phyloP scores from a whole-genome alignment of 2,113 vertebrate genomes.

The Setophaga kirtlandii region DNA sequence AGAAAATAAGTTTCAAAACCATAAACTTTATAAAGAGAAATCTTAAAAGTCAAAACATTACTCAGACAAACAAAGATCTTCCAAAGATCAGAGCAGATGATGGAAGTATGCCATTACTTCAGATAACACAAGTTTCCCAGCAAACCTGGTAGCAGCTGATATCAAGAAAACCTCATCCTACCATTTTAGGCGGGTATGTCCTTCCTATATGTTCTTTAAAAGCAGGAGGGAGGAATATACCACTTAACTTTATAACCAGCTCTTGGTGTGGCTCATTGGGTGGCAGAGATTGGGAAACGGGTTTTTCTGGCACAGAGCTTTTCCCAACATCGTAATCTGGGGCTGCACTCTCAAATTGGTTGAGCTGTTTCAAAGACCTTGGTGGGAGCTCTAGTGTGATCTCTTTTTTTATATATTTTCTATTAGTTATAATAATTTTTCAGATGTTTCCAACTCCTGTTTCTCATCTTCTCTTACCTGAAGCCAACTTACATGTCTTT shows the following conservation, averaged over 20 bases:
- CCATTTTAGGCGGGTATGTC: not conserved
- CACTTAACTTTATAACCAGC: not conserved
- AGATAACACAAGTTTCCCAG: not conserved
- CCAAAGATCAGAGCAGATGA: not conserved
- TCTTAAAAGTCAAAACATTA: not conserved
- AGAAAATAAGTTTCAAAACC: not conserved
- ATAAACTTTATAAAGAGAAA: not conserved
- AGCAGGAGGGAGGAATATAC: not conserved
- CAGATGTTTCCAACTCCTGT: not conserved
- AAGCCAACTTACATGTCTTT: not conserved
- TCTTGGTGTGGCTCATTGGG: not conserved
- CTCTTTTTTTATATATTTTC: not conserved
- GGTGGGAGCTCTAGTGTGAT: not conserved
- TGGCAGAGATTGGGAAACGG: not conserved
- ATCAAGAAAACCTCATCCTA: not conserved
- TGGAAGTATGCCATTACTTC: not conserved
- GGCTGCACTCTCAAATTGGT: not conserved
- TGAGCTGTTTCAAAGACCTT: not conserved
- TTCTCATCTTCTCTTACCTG: not conserved
- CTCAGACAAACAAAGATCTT: not conserved
- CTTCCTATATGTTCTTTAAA: not conserved
- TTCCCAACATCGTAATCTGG: not conserved
- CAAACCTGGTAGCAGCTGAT: not conserved
- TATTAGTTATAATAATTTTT: not conserved
- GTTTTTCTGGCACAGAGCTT: not conserved